These are phyloP conservation scores for Chrysina gloriosa DNA, from an alignment of 2,888 invertebrate species.

Conservation along the genomic window DNA sequence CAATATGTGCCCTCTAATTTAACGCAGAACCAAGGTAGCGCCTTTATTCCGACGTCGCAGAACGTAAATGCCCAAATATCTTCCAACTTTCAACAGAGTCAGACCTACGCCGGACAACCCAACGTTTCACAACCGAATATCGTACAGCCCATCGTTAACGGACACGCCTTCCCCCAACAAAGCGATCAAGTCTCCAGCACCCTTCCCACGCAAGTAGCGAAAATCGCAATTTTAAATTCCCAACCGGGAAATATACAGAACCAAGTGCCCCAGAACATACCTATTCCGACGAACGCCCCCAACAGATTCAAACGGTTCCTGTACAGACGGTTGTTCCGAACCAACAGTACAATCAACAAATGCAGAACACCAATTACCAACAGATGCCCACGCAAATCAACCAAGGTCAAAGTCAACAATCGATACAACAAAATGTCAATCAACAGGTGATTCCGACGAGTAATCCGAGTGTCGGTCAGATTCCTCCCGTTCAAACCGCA, in stretches of 20 bases:
- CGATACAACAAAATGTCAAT: slow-evolving; percentile 14
- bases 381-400: slow-evolving; percentile 26
- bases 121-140: slow-evolving; percentile 55
- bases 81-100: slow-evolving; percentile 60
- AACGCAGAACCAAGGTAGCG: slow-evolving; percentile 61
- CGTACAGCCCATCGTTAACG: slow-evolving; percentile 59
- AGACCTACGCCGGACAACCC: slow-evolving; percentile 61
- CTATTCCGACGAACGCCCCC: slow-evolving; percentile 43
- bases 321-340: slow-evolving; percentile 42
- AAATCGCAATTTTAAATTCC: slow-evolving; percentile 57
- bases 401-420: slow-evolving; percentile 5
- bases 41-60: slow-evolving; percentile 63
- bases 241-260: slow-evolving; percentile 53
- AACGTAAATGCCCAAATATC: slow-evolving; percentile 51
- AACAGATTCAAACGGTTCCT: slow-evolving; percentile 43
- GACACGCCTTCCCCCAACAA: slow-evolving; percentile 58
- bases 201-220: slow-evolving; percentile 59
- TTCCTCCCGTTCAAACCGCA: slow-evolving; percentile 31
- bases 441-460: slow-evolving; percentile 35
- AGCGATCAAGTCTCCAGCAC: slow-evolving; percentile 52
- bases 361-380: slow-evolving; percentile 38
- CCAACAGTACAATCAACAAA: slow-evolving; percentile 40
- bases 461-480: slow-evolving; percentile 31
- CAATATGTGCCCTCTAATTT: slow-evolving; percentile 62
- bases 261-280: slow-evolving; percentile 47